Conservation (phyloP, 2,113 vertebrate genomes). For the Scortum barcoo region DNA sequence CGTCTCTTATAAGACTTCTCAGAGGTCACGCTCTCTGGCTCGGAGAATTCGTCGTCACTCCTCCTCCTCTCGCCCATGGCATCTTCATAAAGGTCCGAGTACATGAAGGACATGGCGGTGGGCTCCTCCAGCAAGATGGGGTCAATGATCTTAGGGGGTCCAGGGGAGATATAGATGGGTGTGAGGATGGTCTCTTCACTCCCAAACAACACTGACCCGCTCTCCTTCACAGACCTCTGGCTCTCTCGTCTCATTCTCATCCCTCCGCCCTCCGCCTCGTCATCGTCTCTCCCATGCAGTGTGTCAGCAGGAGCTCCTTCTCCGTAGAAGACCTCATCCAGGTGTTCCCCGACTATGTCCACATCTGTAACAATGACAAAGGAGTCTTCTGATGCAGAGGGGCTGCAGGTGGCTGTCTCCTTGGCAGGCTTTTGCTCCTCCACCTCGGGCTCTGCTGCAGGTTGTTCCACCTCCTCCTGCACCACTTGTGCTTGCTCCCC, state of each 20-base stretch:
- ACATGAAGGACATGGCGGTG: constrained; percentile 92
- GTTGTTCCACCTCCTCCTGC: constrained; percentile 49
- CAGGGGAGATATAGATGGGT: constrained; percentile 87
- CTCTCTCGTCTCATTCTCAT: constrained; percentile 74
- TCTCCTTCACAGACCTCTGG: constrained; percentile 78
- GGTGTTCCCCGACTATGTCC: constrained; percentile 86
- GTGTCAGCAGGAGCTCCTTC: constrained; percentile 62
- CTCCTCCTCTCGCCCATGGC: constrained; percentile 85
- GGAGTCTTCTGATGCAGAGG: constrained; percentile 73
- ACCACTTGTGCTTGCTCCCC: constrained; percentile 60
- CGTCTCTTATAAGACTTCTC: constrained; percentile 87
- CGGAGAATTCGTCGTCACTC: constrained; percentile 86
- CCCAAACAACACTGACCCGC: constrained; percentile 88
- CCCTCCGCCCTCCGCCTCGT: constrained; percentile 51
- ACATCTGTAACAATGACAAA: constrained; percentile 86
- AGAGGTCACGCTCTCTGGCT: constrained; percentile 88
- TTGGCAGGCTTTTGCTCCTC: constrained; percentile 55
- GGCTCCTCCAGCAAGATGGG: constrained; percentile 91
- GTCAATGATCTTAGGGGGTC: constrained; percentile 89
- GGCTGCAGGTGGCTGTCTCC: constrained; percentile 50
- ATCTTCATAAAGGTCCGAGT: constrained; percentile 93
- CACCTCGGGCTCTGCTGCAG: constrained; percentile 14
- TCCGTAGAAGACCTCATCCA: constrained; percentile 93
- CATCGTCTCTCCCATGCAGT: constrained; percentile 53
- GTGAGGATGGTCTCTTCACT: constrained; percentile 88